Base-by-base conservation (phyloP, 2,113 vertebrate genomes). In the Aphyosemion australe region DNA sequence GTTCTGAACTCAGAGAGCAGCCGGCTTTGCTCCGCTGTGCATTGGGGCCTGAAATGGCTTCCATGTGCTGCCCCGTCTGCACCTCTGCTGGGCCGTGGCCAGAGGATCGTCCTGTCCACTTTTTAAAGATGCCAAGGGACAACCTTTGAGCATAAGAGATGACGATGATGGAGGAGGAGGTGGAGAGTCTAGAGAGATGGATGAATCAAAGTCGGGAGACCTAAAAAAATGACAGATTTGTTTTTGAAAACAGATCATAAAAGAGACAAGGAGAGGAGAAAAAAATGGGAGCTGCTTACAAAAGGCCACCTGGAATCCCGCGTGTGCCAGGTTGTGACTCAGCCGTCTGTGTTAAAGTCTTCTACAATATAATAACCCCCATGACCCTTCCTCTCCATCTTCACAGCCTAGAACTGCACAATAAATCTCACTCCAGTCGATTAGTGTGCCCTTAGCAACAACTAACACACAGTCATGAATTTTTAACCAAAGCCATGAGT, bases 401-500 rank as follows among this genome's bases (percentile, higher is more conserved):
- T 74, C 5, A 18, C 66, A 68, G 80, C 70, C 65, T 54, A 65
- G 48, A 73, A 83, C 80, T 79, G 52, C 57, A 69, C 82, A 52
- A 80, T 87, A 87, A 87, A 84, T 89, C 82, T 87, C 75, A 74
- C 76, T 86, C 59, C 51, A 80, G 84, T 88, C 78, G 79, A 88
- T 89, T 87, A 85, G 80, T 69, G 69, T 76, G 85, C 85, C 85
- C 84, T 81, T 82, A 84, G 85, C 85, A 88, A 87, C 82, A 86
- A 77, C 86, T 78, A 84, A 84, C 82, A 85, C 73, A 72, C 53
- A 61, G 69, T 86, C 89, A 87, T 87, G 76, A 85, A 88, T 88
- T 86, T 88, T 89, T 88, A 85, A 89, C 80, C 82, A 88, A 82
- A 85, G 76, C 80, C 80, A 75, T 42, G 77, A 85, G 76, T 86